Evolutionary conservation across 2,113 vertebrate species (phyloP).

Genomic region (Planiliza haematocheilus): DNA sequence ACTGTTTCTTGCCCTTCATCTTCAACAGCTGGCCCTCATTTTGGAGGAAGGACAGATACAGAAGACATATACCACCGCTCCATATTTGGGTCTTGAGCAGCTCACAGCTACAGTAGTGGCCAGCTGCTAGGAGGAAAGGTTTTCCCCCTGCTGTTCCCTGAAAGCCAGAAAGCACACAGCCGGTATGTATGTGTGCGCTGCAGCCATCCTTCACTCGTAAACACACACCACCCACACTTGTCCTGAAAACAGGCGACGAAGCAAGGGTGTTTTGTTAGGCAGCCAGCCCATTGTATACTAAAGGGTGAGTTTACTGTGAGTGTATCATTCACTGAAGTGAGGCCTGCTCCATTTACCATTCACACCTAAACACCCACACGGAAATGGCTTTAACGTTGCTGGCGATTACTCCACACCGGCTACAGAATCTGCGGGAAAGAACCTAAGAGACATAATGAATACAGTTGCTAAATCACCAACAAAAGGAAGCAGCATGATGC

Average conservation of each 20-base stretch:
- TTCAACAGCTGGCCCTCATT: conserved; percentile 68
- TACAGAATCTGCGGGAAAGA: conserved; percentile 11
- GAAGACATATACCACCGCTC: conserved; percentile 67
- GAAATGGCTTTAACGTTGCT: conserved; percentile 8
- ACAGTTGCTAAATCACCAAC: conserved; percentile 56
- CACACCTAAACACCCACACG: conserved; percentile 41
- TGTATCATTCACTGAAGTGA: conserved; percentile 53
- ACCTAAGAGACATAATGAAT: conserved; percentile 41
- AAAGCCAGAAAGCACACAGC: conserved; percentile 63
- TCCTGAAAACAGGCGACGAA: conserved; percentile 48
- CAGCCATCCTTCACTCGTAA: conserved; percentile 50
- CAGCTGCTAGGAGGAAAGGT: conserved; percentile 73
- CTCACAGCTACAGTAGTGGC: conserved; percentile 64
- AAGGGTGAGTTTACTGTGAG: conserved; percentile 66
- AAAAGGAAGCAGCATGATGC: conserved; percentile 59
- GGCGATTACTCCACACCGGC: neutral
- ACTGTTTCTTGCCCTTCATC: conserved; percentile 43
- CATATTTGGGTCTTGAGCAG: conserved; percentile 74
- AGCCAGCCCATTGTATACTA: conserved; percentile 57
- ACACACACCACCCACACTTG: conserved; percentile 66
- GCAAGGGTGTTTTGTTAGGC: conserved; percentile 60
- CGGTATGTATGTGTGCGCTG: conserved; percentile 38
- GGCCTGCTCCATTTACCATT: conserved; percentile 15
- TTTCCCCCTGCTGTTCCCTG: conserved; percentile 57
- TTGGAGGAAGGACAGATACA: conserved; percentile 61